Evolutionary conservation across 2,113 vertebrate species (phyloP).

Genomic region (Siniperca knerii): DNA sequence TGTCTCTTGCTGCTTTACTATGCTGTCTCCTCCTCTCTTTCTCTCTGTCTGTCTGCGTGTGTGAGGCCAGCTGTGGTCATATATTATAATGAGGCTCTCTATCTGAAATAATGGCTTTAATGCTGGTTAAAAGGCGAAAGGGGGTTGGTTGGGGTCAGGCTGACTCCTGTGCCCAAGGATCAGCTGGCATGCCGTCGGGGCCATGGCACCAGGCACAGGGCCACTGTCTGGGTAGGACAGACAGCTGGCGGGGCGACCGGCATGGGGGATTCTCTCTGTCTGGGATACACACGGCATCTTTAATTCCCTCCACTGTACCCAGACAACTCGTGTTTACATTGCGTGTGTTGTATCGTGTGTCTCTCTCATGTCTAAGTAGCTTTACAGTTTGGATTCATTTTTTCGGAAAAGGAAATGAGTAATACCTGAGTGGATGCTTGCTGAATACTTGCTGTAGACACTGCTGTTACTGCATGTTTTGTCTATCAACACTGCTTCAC

Average conservation of each 20-base stretch:
- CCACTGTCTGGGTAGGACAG: conserved; percentile 74
- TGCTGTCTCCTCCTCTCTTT: conserved; percentile 7
- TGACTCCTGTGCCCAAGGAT: conserved; percentile 67
- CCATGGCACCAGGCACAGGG: conserved; percentile 77
- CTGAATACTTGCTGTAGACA: not conserved
- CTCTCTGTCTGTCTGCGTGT: conserved; percentile 7
- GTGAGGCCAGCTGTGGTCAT: conserved; percentile 69
- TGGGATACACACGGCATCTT: conserved; percentile 51
- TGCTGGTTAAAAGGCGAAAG: conserved; percentile 65
- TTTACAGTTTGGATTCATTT: not conserved
- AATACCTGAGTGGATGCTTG: conserved; percentile 1
- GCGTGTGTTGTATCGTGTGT: conserved; percentile 8
- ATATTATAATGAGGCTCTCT: conserved; percentile 72
- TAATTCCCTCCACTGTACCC: conserved; percentile 42
- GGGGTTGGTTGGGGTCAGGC: conserved; percentile 60
- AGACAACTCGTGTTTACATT: conserved; percentile 51
- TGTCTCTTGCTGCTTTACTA: conserved; percentile 14
- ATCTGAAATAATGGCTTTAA: conserved; percentile 72
- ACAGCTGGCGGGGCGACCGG: conserved; percentile 67
- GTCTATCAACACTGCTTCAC: not conserved
- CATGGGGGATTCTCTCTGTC: conserved; percentile 41
- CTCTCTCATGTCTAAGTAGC: not conserved
- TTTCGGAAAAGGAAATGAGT: not conserved
- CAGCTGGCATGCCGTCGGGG: conserved; percentile 75
- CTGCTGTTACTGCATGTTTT: not conserved